Base-by-base conservation (phyloP, 2,113 vertebrate species). In the Alligator sinensis region DNA sequence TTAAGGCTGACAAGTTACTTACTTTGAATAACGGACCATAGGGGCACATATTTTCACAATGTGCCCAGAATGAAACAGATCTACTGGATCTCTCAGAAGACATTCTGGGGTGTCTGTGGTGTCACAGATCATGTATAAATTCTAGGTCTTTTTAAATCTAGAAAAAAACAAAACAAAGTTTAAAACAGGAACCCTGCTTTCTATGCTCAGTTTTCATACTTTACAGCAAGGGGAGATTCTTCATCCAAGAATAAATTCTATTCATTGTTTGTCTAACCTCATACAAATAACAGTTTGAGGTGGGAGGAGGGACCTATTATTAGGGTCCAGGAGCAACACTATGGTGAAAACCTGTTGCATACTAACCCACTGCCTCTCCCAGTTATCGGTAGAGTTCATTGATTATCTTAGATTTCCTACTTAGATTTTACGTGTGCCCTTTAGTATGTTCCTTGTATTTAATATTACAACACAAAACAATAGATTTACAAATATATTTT, bases 1-100 rank as follows among this genome's bases (percentile, higher is more conserved):
- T 0, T 82, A 77, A 68, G 15, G 1, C 59, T 2, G 70, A 63
- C 12, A 63, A 21, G 25, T 38, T 22, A 98, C 99, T 98, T 98
- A 99, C 99, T 99, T 99, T 81, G 99, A 99, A 96, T 99, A 99
- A 77, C 99, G 98, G 19, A 99, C 99, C 99, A 99, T 99, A 1
- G 99, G 99, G 1, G 99, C 99, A 88, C 99, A 99, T 62, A 99
- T 98, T 97, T 98, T 99, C 59, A 99, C 96, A 66, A 99, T 92
- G 30, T 98, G 98, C 13, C 98, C 99, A 55, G 98, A 98, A 94
- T 97, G 97, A 95, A 99, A 99, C 97, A 99, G 97, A 92, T 99
- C 99, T 97, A 98, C 94, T n/a, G 98, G 94, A 87, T 97, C 97
- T 93, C 95, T 87, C 83, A 90, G 55, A 22, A 96, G 97, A 90